phyloP scores from a whole-genome alignment of 2,113 vertebrate species.

The Tonatia bakeri region DNA sequence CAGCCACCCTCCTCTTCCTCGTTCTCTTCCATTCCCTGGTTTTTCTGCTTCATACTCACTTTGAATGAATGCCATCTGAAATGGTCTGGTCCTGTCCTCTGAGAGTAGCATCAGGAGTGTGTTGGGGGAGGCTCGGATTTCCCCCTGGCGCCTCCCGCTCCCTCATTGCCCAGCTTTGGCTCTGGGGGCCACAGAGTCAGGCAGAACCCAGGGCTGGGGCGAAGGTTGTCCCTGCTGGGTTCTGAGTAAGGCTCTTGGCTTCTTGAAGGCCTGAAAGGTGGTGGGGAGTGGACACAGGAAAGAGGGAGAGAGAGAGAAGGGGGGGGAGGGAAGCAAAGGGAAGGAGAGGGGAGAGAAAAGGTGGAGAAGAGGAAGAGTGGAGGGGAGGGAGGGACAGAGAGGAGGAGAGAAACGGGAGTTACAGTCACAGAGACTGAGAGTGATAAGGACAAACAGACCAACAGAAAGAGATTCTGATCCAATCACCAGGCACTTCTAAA shows the following conservation, averaged over 20 bases:
- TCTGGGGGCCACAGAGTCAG: neutral
- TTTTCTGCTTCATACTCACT: neutral
- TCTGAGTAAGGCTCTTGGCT: slow-evolving; percentile 10
- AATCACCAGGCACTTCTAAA: neutral
- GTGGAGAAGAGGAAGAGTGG: neutral
- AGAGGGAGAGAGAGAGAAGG: neutral
- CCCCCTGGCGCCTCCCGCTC: neutral
- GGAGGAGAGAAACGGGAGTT: neutral
- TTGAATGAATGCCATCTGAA: neutral
- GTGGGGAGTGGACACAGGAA: neutral
- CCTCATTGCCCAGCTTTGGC: neutral
- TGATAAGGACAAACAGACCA: neutral
- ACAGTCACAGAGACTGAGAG: neutral
- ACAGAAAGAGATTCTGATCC: neutral
- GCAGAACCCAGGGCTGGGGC: neutral
- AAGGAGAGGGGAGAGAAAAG: neutral
- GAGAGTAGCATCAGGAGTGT: neutral
- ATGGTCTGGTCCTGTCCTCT: neutral
- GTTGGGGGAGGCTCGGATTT: neutral
- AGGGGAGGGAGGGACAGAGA: no score
- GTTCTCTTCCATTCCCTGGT: neutral
- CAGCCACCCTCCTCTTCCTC: neutral
- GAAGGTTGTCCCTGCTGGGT: neutral
- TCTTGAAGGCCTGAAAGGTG: neutral
- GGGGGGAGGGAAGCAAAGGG: no score